phyloP scores from a whole-genome alignment of 1,140 invertebrate species.

The Camponotus pennsylvanicus region DNA sequence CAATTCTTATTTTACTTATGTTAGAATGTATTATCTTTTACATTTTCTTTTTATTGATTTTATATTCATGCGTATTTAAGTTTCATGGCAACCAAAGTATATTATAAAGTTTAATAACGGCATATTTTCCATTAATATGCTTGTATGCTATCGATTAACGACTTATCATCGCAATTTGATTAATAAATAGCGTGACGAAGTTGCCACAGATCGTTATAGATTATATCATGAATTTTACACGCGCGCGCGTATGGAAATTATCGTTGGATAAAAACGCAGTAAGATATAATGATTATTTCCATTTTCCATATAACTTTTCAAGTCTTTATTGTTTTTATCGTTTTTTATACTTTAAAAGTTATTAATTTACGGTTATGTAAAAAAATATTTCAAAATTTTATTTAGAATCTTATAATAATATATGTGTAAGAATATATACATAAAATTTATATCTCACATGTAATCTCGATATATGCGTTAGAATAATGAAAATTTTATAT shows the following conservation, averaged over 20 bases:
- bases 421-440: neutral
- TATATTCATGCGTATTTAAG: neutral
- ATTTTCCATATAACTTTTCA: neutral
- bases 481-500: too few relatives aligned
- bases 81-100: neutral
- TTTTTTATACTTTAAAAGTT: neutral
- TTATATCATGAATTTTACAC: slow-evolving; percentile 53
- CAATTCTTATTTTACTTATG: neutral
- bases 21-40: neutral
- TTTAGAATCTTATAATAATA: neutral
- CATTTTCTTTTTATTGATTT: neutral
- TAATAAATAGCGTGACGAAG: slow-evolving; percentile 65
- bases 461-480: too few relatives aligned
- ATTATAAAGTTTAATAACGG: neutral
- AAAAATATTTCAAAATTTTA: neutral
- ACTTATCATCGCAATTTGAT: slow-evolving; percentile 69
- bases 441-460: neutral
- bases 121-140: slow-evolving; percentile 52
- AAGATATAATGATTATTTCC: slow-evolving; percentile 37
- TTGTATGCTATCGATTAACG: slow-evolving; percentile 56
- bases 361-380: neutral
- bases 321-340: neutral
- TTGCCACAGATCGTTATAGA: slow-evolving; percentile 51
- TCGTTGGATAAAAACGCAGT: neutral
- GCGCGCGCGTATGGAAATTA: slow-evolving; percentile 6